Evolutionary conservation across 1,140 invertebrate genomes (phyloP).

Genomic region (Drosophila setifemur): DNA sequence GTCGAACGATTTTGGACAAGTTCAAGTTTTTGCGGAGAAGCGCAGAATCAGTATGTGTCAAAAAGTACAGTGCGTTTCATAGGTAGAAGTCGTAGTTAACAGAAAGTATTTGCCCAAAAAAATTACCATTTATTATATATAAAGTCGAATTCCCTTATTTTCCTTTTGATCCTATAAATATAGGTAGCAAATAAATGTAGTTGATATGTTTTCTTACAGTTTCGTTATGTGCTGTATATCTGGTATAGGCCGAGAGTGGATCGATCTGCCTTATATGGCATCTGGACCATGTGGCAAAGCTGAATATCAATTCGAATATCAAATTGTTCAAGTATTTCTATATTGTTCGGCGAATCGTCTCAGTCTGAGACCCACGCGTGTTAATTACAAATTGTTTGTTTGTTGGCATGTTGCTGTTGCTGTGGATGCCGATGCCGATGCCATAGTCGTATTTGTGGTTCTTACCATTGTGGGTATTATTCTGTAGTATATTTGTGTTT

Average conservation of each 20-base stretch:
- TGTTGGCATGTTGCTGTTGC: conserved; percentile 49
- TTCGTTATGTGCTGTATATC: conserved; percentile 27
- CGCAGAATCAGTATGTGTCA: conserved; percentile 1
- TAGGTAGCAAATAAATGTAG: not conserved
- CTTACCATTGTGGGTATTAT: conserved; percentile 67
- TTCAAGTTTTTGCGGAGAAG: conserved; percentile 54
- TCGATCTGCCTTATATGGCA: conserved; percentile 54
- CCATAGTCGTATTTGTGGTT: conserved; percentile 50
- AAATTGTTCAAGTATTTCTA: conserved; percentile 41
- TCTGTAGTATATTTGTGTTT: conserved; percentile 30
- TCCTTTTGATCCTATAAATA: no score
- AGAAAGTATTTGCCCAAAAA: no score
- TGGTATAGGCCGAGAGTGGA: conserved; percentile 40
- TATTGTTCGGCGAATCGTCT: conserved; percentile 27
- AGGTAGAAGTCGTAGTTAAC: no score
- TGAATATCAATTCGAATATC: conserved; percentile 54
- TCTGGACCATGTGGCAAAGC: conserved; percentile 65
- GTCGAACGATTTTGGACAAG: conserved; percentile 60
- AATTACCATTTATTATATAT: no score
- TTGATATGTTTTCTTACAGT: not conserved
- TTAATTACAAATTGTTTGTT: conserved; percentile 78
- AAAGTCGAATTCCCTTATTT: no score
- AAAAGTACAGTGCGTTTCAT: conserved; percentile 35
- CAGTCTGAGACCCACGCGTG: conserved; percentile 58
- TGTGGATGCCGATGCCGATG: not conserved